These are phyloP conservation scores for Bufo gargarizans DNA, from an alignment of 2,113 vertebrate species.

Conservation along the genomic window DNA sequence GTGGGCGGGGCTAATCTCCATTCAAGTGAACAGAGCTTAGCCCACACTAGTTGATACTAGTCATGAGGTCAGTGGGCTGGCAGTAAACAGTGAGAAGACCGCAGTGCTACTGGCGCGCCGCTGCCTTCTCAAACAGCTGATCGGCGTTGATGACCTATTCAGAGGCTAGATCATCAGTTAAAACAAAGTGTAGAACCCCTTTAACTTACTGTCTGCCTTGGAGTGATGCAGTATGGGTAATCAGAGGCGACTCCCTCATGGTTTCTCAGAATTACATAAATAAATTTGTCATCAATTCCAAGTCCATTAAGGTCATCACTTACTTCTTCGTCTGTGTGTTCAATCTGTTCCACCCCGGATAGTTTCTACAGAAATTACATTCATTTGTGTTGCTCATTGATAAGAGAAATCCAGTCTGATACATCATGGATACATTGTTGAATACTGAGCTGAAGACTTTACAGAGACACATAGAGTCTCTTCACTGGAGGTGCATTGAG, in stretches of 20 bases:
- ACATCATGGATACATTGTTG: not conserved
- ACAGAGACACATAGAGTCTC: not conserved
- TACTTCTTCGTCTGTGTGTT: slow-evolving; percentile 41
- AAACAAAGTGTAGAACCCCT: no score
- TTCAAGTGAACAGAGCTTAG: no score
- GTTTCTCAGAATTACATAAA: slow-evolving; percentile 76
- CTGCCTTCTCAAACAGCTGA: no score
- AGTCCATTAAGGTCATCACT: slow-evolving; percentile 29
- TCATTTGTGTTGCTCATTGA: not conserved
- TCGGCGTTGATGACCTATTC: no score
- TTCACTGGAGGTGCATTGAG: not conserved
- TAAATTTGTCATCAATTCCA: slow-evolving; percentile 64
- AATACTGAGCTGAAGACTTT: not conserved
- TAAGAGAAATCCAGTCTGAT: not conserved
- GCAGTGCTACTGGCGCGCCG: no score
- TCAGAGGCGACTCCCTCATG: slow-evolving; percentile 79
- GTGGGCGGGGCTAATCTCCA: no score
- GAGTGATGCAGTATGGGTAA: slow-evolving; percentile 81
- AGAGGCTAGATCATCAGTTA: no score
- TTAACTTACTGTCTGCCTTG: slow-evolving; percentile 82
- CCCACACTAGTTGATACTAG: no score
- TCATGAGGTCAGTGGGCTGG: no score
- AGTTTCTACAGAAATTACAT: not conserved
- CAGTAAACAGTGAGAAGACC: no score
- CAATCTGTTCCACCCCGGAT: slow-evolving; percentile 27